Evolutionary conservation across 2,113 vertebrate species (phyloP), one percentile per base, ranked within the genome.

Genomic region (Callithrix jacchus): DNA sequence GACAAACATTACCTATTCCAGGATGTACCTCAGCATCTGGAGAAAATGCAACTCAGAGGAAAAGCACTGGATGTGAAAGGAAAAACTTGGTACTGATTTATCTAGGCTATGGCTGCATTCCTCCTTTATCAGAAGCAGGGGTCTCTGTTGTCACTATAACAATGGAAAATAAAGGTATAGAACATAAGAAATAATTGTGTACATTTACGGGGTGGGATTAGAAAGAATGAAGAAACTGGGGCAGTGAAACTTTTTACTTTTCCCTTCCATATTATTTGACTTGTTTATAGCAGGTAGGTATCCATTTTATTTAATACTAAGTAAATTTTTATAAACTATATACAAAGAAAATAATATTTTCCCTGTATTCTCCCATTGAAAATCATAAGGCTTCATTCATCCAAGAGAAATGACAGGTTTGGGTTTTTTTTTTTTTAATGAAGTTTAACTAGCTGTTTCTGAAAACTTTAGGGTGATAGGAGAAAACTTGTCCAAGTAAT

Each of bases 281-380:
- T 45, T 35, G 66, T 87, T 64, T 83, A 4, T 40, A 87, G 21
- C 17, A 79, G 23, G 8, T 42, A 87, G 16, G 13, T 52, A 14
- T 58, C 66, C 23, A 81, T 93, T 87, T 79, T 89, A 77, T 21
- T 90, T 87, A 58, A 93, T 58, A 95, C 83, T 74, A 81, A 83
- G 61, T 37, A 93, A 3, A 76, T 40, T 84, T 83, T 68, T 18
- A 83, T 91, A 93, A 71, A 70, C 25, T 27, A 77, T 37, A 61
- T 27, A 35, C 49, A 86, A 88, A 27, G 20, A 20, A 93, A 87
- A 32, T 13, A 52, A 23, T 73, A 25, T 58, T 89, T 93, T 76
- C 9, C 8, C 49, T 73, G 1, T 70, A 17, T 84, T 80, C 47
- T 90, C 21, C 47, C 10, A 80, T 52, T 58, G 80, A 68, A 92